phyloP scores from a whole-genome alignment of 1,140 invertebrate genomes.

The Drosophila asahinai region DNA sequence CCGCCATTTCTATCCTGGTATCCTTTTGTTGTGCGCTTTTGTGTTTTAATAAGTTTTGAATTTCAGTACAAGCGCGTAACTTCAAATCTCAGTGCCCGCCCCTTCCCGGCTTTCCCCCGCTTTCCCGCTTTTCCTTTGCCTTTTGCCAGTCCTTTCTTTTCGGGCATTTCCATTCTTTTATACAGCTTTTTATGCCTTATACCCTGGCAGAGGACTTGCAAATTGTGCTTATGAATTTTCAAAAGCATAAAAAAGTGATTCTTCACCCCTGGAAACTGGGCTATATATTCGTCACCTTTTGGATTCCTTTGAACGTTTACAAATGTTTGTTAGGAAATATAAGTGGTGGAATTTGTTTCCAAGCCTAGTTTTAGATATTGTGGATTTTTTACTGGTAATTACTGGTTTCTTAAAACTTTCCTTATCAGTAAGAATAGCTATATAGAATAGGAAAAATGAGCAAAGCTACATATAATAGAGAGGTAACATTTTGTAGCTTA shows the following conservation, averaged over 20 bases:
- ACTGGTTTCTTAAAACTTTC: too few species aligned
- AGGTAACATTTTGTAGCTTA: too few species aligned
- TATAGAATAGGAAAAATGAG: not conserved
- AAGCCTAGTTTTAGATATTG: too few species aligned
- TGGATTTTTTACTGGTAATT: not conserved
- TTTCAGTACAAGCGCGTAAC: constrained; percentile 66
- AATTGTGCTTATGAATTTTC: constrained; percentile 27
- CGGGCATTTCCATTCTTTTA: constrained; percentile 25
- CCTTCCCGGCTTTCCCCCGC: not conserved
- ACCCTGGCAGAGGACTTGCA: constrained; percentile 15
- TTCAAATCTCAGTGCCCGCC: constrained; percentile 49
- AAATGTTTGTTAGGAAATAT: not conserved
- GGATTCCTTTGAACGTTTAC: not conserved
- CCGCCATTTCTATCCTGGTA: constrained; percentile 49
- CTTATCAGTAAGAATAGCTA: not conserved
- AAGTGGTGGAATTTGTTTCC: not conserved
- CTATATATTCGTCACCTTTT: constrained; percentile 1
- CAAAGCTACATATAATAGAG: too few species aligned
- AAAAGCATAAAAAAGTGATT: constrained; percentile 14
- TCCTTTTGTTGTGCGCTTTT: constrained; percentile 63
- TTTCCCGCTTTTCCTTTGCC: constrained; percentile 20
- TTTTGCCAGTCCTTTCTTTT: constrained; percentile 39
- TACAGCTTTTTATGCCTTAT: constrained; percentile 10
- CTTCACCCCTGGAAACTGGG: constrained; percentile 7
- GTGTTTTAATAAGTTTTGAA: constrained; percentile 78